Evolutionary conservation across 2,888 invertebrate genomes (phyloP), one percentile per base, ranked within the genome.

Genomic region (Mesorhabditis belari): DNA sequence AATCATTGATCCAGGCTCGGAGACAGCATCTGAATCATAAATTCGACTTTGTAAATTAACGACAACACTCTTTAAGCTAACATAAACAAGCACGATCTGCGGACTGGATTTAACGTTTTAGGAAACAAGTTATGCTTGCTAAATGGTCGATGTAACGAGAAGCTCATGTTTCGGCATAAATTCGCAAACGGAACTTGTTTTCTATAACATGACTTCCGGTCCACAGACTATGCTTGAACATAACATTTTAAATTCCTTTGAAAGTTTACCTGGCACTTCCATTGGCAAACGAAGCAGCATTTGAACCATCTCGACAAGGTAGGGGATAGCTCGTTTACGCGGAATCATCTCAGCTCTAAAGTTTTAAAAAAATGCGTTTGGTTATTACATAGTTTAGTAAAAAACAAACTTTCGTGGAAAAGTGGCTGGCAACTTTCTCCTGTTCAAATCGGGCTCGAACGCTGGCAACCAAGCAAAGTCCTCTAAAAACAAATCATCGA

Each of bases 371-470:
- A n/a, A 9, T n/a, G 44, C n/a, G n/a, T 35, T 9, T n/a, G 12
- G 44, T 35, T 35, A 35, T n/a, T n/a, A n/a, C n/a, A n/a, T n/a
- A n/a, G n/a, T n/a, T n/a, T n/a, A n/a, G n/a, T n/a, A n/a, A n/a
- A n/a, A n/a, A n/a, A n/a, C 57, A 0, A 62, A 64, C 83, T 92
- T 94, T 23, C 96, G 87, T 0, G 96, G 96, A 85, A 96, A 98
- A 21, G 96, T 94, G 0, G 96, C 94, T n/a, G 96, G 96, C 60
- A 96, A 85, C 56, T 94, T 85, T 51, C 93, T 87, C 83, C 94
- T 94, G 84, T 96, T 96, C 52, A 94, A 89, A 82, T 92, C 88
- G 3, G 94, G 92, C 80, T 95, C 93, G 83, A 96, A 96, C 0
- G 95, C 95, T 86, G 91, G 77, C 24, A 84, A 52, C 74, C 76